phyloP scores from a whole-genome alignment of 2,888 invertebrate species.

The Nomada fucata region DNA sequence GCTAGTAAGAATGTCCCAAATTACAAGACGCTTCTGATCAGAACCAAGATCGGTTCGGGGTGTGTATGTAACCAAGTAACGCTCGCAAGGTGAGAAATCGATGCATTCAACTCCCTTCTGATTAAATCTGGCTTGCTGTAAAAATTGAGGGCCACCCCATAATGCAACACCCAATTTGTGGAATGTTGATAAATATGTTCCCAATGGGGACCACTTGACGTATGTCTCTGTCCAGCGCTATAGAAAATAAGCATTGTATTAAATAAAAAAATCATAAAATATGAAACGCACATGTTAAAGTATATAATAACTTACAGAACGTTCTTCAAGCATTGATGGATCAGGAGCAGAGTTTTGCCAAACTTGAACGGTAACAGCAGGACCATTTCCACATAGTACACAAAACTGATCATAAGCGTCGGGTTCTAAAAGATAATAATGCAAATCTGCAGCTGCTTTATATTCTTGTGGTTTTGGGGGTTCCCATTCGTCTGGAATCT shows the following conservation, averaged over 20 bases:
- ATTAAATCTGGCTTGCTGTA: slow-evolving; percentile 95
- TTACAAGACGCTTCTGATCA: slow-evolving; percentile 93
- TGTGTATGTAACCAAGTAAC: slow-evolving; percentile 97
- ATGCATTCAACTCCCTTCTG: slow-evolving; percentile 97
- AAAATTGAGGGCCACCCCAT: slow-evolving; percentile 98
- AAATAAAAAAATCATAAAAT: slow-evolving; percentile 7
- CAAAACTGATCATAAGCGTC: slow-evolving; percentile 98
- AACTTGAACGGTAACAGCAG: slow-evolving; percentile 91
- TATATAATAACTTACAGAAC: slow-evolving; percentile 86
- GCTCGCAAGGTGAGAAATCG: slow-evolving; percentile 99
- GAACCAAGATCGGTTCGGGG: slow-evolving; percentile 89
- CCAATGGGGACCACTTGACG: slow-evolving; percentile 98
- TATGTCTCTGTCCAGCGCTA: slow-evolving; percentile 98
- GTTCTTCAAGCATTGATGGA: slow-evolving; percentile 91
- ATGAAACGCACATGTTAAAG: neutral
- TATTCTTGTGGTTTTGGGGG: slow-evolving; percentile 95
- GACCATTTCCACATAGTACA: slow-evolving; percentile 93
- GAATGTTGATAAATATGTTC: slow-evolving; percentile 98
- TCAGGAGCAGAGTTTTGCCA: slow-evolving; percentile 96
- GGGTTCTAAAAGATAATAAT: slow-evolving; percentile 96
- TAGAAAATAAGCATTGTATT: slow-evolving; percentile 42
- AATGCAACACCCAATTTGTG: slow-evolving; percentile 97
- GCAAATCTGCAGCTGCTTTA: slow-evolving; percentile 96
- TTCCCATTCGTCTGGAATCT: slow-evolving; percentile 96
- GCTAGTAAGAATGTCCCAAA: slow-evolving; percentile 99